Conservation (phyloP, 2,888 invertebrate species). For the Macrophya alboannulata region DNA sequence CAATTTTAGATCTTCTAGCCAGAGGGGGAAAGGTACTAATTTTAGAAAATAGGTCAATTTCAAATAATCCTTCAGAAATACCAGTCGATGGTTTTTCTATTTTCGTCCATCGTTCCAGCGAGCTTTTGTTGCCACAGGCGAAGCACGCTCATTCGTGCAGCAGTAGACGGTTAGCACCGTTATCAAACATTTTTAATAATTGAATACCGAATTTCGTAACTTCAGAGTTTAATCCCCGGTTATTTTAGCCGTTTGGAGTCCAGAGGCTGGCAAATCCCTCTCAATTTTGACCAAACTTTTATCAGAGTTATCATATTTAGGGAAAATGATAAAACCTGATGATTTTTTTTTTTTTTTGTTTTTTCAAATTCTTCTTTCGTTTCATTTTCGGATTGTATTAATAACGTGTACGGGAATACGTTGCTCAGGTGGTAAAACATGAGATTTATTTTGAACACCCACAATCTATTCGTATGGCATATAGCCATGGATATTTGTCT, state of each 20-base stretch:
- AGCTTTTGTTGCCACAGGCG: neutral
- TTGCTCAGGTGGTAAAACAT: neutral
- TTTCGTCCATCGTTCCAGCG: constrained; percentile 45
- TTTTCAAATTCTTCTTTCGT: neutral
- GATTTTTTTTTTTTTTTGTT: neutral
- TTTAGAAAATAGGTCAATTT: constrained; percentile 50
- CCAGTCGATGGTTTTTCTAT: constrained; percentile 17
- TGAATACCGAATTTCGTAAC: neutral
- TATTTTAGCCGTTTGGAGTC: neutral
- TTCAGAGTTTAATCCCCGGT: constrained; percentile 5
- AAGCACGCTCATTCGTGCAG: neutral
- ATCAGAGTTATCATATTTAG: neutral
- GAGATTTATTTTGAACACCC: neutral
- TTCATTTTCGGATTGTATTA: neutral
- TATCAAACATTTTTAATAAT: constrained; percentile 1
- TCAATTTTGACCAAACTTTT: neutral
- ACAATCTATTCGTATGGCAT: neutral
- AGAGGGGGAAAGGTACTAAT: constrained; percentile 7
- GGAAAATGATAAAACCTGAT: constrained; percentile 11
- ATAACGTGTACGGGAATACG: neutral
- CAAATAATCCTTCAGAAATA: neutral
- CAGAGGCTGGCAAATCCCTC: neutral
- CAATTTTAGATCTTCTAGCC: neutral
- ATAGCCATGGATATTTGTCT: neutral
- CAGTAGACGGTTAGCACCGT: neutral